Conservation (phyloP, 2,888 invertebrate genomes). For the Microchrysa polita region DNA sequence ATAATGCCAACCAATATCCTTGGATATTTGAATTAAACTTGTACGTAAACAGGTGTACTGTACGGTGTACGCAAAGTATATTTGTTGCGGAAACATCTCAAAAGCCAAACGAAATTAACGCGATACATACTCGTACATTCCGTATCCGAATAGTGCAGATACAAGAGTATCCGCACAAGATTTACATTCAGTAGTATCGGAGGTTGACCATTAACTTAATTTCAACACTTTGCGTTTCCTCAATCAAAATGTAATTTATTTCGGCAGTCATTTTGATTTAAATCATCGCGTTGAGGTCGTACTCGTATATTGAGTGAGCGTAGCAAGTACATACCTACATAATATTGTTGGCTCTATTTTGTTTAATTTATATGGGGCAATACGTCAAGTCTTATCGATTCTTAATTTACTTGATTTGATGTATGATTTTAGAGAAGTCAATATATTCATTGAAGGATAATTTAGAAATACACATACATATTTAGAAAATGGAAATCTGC, state of each 20-base stretch:
- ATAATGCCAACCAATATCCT: constrained; percentile 4
- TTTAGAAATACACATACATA: too few species aligned
- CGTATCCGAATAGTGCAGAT: not conserved
- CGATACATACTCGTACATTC: not conserved
- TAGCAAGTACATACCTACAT: too few species aligned
- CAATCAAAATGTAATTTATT: constrained; percentile 24
- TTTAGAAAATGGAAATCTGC: too few species aligned
- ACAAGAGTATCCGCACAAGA: not conserved
- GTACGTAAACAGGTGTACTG: constrained; percentile 14
- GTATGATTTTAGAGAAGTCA: too few species aligned
- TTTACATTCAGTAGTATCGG: constrained; percentile 2
- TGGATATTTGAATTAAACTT: not conserved
- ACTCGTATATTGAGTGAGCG: too few species aligned
- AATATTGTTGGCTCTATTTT: not conserved
- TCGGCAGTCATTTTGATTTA: constrained; percentile 6
- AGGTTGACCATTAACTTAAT: constrained; percentile 28
- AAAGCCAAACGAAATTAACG: not conserved
- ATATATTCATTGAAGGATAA: too few species aligned
- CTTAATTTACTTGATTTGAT: too few species aligned
- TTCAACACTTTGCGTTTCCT: constrained; percentile 30
- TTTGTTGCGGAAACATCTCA: not conserved
- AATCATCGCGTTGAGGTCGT: not conserved
- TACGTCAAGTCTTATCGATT: not conserved
- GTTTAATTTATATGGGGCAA: not conserved
- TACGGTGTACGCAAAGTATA: not conserved